A percentile compares a stretch with the other conserved stretches of the same genome.
These are phyloP conservation scores for Ascidia mentula DNA, from an alignment of 23 tunicate genomes.

Conservation along the genomic window DNA sequence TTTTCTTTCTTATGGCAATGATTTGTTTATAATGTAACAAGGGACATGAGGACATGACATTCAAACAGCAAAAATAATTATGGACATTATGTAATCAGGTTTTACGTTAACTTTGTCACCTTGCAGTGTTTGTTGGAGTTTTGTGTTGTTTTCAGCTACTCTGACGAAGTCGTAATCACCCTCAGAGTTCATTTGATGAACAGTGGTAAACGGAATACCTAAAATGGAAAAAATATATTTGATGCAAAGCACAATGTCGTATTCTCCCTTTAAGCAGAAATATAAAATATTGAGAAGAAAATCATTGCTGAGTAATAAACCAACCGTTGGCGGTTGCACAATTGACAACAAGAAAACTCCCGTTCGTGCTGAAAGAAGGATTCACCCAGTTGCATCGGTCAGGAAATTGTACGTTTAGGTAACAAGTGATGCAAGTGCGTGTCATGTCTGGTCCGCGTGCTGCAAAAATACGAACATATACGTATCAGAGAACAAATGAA, in stretches of 20 bases:
- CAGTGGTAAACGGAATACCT: conserved; percentile 57
- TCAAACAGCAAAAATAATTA: too few species aligned
- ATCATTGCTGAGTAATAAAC: neutral
- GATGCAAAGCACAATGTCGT: too few species aligned
- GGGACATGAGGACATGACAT: too few species aligned
- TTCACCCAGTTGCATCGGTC: conserved; percentile 89
- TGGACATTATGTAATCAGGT: too few species aligned
- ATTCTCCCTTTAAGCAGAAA: too few species aligned
- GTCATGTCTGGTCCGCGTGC: conserved; percentile 36
- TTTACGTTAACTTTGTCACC: too few species aligned
- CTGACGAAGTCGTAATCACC: conserved; percentile 34
- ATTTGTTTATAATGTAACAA: too few species aligned
- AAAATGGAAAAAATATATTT: neutral
- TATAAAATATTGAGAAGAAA: neutral
- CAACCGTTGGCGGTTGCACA: conserved; percentile 81
- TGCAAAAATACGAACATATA: conserved; percentile 8
- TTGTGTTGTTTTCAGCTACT: conserved; percentile 47
- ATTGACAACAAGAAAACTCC: conserved; percentile 67
- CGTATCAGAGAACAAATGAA: too few species aligned
- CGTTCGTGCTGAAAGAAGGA: conserved; percentile 71
- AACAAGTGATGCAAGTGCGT: conserved; percentile 66
- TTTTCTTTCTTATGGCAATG: neutral
- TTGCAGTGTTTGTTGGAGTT: conserved; percentile 28
- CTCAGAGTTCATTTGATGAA: conserved; percentile 12
- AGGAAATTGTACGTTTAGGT: conserved; percentile 21